Base-by-base conservation (phyloP, 1,140 invertebrate species). In the Aphelenchoides avenae region DNA sequence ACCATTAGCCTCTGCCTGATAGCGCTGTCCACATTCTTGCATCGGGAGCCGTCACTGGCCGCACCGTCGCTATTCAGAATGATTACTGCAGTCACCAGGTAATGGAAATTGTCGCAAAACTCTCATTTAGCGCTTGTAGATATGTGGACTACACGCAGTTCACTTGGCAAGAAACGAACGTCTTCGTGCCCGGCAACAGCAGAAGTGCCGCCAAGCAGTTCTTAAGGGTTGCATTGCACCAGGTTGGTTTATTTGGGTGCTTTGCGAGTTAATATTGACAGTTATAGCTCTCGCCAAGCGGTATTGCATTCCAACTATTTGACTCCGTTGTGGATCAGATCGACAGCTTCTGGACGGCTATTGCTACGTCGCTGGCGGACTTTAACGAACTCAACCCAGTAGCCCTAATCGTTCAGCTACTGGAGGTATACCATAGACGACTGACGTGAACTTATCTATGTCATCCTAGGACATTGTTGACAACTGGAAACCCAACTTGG, bases 121-220 rank as follows among this genome's bases (percentile, higher is more conserved):
- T 80, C 73, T 71, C 56, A 26, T 33, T 33, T 50, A 41, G 46
- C 31, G 27, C 29, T 20, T 33, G 5, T 47, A 52, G 2, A 49
- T 29, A 52, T 20, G 11, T 47, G 29, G 53, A 51, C 43, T 39
- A 59, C 46, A 24, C 76, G 37, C 64, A 73, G 26, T 82, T 79
- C 80, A 84, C 87, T n/a, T 94, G 91, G 91, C 89, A 93, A 41
- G 63, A 68, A 18, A 52, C 59, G 2, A 76, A 71, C 18, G 53
- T 87, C 89, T 68, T 90, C 65, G 79, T 93, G 59, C 89, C 89
- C 6, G 89, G 89, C 56, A 87, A 88, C 57, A 87, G 87, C 2
- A 85, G 88, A 44, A 93, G 89, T 77, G 89, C 95, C 36, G 91
- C 92, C 1, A 86, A 92, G 78, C 94, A 98, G 79, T 95, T 98